Evolutionary conservation across 2,113 vertebrate species (phyloP).

Genomic region (Mus spicilegus): DNA sequence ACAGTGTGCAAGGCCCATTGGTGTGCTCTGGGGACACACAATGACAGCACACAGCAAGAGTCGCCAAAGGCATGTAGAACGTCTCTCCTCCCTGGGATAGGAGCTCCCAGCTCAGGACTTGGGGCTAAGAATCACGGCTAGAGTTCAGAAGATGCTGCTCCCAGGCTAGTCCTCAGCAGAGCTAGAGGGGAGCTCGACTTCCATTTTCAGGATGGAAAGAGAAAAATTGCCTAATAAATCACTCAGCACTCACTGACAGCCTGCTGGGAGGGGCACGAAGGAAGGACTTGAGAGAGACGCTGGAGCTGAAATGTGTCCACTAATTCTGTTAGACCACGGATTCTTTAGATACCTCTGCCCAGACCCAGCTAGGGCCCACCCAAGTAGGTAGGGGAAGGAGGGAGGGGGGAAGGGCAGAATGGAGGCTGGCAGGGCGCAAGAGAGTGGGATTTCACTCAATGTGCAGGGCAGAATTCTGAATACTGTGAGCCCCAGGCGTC

Average conservation of each 20-base stretch:
- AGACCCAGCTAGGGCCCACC: not conserved
- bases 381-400: not conserved
- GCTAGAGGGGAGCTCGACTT: not conserved
- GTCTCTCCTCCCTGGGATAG: not conserved
- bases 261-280: not conserved
- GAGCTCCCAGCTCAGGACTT: not conserved
- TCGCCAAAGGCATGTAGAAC: not conserved
- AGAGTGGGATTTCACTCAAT: not conserved
- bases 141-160: not conserved
- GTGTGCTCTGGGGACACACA: not conserved
- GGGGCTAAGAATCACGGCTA: not conserved
- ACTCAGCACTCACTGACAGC: not conserved
- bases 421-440: not conserved
- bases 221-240: conserved; percentile 41
- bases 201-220: conserved; percentile 29
- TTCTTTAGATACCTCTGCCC: not conserved
- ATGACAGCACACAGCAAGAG: not conserved
- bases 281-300: not conserved
- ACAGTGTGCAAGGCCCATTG: not conserved
- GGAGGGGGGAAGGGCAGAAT: not conserved
- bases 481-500: not conserved
- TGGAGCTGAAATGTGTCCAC: not conserved
- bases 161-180: not conserved
- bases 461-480: not conserved
- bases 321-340: not conserved